phyloP scores from a whole-genome alignment of 2,113 vertebrate genomes.

The Hyaena hyaena region DNA sequence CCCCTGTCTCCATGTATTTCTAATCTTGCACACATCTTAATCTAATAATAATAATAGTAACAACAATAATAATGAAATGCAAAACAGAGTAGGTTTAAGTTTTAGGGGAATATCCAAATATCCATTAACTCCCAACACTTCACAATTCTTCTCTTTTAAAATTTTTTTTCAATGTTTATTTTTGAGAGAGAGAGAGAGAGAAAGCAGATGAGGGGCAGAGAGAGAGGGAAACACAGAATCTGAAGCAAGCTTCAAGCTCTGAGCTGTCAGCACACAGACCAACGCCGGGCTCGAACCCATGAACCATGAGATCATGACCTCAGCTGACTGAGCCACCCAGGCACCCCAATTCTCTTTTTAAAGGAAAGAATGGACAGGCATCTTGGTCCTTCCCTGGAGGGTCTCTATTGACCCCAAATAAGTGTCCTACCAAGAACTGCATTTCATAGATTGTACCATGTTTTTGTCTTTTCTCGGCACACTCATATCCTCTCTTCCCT shows the following conservation, averaged over 20 bases:
- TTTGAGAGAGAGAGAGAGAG: too few relatives aligned
- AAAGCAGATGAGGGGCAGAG: too few relatives aligned
- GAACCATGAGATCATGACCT: too few relatives aligned
- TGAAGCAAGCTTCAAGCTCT: too few relatives aligned
- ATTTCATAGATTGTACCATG: not conserved
- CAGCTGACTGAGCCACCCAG: too few relatives aligned
- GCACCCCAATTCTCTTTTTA: not conserved
- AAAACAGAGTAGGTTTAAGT: not conserved
- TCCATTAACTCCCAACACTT: not conserved
- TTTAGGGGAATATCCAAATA: not conserved
- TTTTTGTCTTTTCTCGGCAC: not conserved
- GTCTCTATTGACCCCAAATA: fast-evolving
- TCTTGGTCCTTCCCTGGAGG: fast-evolving
- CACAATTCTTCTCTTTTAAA: not conserved
- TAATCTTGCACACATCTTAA: not conserved
- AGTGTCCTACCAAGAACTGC: not conserved
- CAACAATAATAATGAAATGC: not conserved
- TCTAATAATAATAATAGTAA: too few relatives aligned
- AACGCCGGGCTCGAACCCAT: too few relatives aligned
- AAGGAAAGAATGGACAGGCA: not conserved
- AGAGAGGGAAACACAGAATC: too few relatives aligned
- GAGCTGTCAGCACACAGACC: too few relatives aligned
- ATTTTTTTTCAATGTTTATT: too few relatives aligned
- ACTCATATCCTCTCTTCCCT: not conserved
- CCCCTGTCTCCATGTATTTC: not conserved